Conservation (phyloP, 64 coral and sea anemone genomes). For the Cladopsammia gracilis region DNA sequence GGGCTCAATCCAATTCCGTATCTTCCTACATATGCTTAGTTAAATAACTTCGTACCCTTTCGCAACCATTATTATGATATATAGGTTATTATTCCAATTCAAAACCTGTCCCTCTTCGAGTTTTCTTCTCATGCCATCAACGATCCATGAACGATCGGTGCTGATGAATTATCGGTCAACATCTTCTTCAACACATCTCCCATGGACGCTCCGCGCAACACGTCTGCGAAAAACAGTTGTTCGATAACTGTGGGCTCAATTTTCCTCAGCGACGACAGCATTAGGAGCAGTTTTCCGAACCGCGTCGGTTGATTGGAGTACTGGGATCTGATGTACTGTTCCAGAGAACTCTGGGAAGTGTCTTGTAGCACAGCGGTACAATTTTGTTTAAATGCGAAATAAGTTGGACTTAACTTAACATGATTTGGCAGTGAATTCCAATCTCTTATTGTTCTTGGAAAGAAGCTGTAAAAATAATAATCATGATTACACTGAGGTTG, state of each 20-base stretch:
- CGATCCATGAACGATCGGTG: conserved; percentile 28
- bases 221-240: conserved; percentile 92
- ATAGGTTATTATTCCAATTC: too few species aligned
- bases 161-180: conserved; percentile 58
- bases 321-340: conserved; percentile 88
- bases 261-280: conserved; percentile 88
- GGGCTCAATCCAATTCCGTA: too few species aligned
- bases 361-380: conserved; percentile 91
- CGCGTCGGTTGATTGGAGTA: conserved; percentile 78
- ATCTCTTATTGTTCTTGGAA: too few species aligned
- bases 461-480: too few species aligned
- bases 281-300: conserved; percentile 91
- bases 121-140: neutral
- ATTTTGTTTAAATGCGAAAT: too few species aligned
- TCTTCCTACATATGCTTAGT: too few species aligned
- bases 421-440: too few species aligned
- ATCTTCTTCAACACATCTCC: conserved; percentile 90
- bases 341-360: conserved; percentile 93
- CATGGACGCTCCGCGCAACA: conserved; percentile 92
- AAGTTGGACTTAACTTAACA: too few species aligned
- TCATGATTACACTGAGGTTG: too few species aligned
- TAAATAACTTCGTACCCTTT: too few species aligned
- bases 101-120: too few species aligned
- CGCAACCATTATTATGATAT: too few species aligned
- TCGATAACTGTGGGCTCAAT: conserved; percentile 87